Evolutionary conservation across 2,888 invertebrate genomes (phyloP).

Genomic region (Mesochorus sp.): DNA sequence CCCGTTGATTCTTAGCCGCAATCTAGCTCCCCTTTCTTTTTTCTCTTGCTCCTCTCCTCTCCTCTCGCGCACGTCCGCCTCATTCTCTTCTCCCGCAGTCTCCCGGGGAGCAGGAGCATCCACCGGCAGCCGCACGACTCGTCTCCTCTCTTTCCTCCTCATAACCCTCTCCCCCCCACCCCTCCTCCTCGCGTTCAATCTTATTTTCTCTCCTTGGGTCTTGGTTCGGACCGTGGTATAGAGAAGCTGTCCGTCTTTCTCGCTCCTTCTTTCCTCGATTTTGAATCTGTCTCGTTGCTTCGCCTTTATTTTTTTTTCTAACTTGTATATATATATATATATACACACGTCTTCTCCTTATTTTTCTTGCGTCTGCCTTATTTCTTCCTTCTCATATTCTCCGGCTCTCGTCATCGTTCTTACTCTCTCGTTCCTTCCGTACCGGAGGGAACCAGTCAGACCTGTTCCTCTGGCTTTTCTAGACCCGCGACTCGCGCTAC

Average conservation of each 20-base stretch:
- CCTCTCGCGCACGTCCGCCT: slow-evolving; percentile 30
- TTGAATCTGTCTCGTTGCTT: neutral
- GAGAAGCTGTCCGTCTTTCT: slow-evolving; percentile 46
- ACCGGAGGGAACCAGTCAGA: slow-evolving; percentile 60
- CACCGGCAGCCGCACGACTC: slow-evolving; percentile 44
- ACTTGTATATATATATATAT: too few species aligned
- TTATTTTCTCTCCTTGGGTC: slow-evolving; percentile 57
- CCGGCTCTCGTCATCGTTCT: too few species aligned
- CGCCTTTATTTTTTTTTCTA: neutral
- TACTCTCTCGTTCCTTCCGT: slow-evolving; percentile 35
- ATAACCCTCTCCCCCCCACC: slow-evolving; percentile 25
- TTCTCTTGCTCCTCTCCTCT: slow-evolving; percentile 13
- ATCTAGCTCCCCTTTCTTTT: slow-evolving; percentile 24
- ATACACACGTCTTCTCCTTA: neutral
- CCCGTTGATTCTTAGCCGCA: slow-evolving; percentile 27
- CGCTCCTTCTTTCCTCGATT: slow-evolving; percentile 25
- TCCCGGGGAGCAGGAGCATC: slow-evolving; percentile 52
- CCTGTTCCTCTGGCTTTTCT: slow-evolving; percentile 65
- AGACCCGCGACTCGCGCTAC: neutral
- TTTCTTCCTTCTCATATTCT: slow-evolving; percentile 18
- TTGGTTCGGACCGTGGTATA: slow-evolving; percentile 35
- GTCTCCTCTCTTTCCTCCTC: too few species aligned
- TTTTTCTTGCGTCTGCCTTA: slow-evolving; percentile 11
- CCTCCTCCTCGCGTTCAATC: slow-evolving; percentile 51
- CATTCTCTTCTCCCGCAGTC: slow-evolving; percentile 22